Conservation (phyloP, 1,140 invertebrate species). For the Leguminivora glycinivorella region DNA sequence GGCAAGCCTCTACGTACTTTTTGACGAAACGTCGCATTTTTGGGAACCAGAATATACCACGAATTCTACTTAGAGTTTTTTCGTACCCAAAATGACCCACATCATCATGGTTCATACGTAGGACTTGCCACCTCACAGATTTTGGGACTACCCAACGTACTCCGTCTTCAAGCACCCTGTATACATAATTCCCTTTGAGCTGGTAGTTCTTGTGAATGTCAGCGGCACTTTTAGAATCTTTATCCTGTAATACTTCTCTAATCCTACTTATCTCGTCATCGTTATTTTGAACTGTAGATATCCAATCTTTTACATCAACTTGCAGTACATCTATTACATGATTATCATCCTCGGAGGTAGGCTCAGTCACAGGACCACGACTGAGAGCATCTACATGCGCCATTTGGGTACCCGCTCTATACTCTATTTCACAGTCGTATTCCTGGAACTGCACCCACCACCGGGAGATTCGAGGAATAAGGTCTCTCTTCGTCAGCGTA, state of each 20-base stretch:
- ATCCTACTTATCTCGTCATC: slow-evolving; percentile 41
- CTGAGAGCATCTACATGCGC: slow-evolving; percentile 35
- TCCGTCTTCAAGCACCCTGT: slow-evolving; percentile 41
- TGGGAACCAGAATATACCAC: slow-evolving; percentile 52
- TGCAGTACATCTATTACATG: slow-evolving; percentile 31
- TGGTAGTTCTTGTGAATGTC: slow-evolving; percentile 45
- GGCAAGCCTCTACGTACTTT: slow-evolving; percentile 37
- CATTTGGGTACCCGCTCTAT: slow-evolving; percentile 35
- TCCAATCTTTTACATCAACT: slow-evolving; percentile 34
- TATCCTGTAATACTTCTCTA: slow-evolving; percentile 37
- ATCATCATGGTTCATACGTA: slow-evolving; percentile 52
- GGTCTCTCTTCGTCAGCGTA: slow-evolving; percentile 44
- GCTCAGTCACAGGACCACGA: slow-evolving; percentile 25
- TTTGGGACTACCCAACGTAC: slow-evolving; percentile 53
- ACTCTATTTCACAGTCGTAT: too few relatives aligned
- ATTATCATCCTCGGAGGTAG: not conserved
- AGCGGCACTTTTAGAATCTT: slow-evolving; percentile 34
- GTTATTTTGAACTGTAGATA: slow-evolving; percentile 39
- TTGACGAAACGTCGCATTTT: slow-evolving; percentile 48
- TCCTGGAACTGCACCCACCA: slow-evolving; percentile 35
- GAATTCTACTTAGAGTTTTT: slow-evolving; percentile 46
- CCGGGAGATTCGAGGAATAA: slow-evolving; percentile 42
- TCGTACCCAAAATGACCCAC: slow-evolving; percentile 56
- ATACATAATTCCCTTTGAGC: slow-evolving; percentile 45
- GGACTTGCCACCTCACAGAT: slow-evolving; percentile 46